A percentile compares a stretch with the other conserved stretches of the same genome.
Conservation (phyloP, 2,888 invertebrate species). For the Chloromyia formosa region DNA sequence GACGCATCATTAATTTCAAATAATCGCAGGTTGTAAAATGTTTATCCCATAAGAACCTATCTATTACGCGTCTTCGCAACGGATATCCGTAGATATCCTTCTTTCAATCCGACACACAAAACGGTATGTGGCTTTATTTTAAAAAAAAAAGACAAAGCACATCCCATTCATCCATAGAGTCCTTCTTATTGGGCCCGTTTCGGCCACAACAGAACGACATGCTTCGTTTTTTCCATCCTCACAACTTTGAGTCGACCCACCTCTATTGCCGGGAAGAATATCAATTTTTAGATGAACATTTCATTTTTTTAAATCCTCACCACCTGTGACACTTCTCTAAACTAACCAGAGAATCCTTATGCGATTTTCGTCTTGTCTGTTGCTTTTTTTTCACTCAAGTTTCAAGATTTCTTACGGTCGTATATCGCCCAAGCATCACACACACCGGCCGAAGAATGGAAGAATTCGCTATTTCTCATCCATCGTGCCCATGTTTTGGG, state of each 20-base stretch:
- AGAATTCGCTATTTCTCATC: constrained; percentile 25
- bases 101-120: constrained; percentile 23
- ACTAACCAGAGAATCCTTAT: constrained; percentile 24
- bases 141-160: constrained; percentile 23
- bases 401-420: constrained; percentile 7
- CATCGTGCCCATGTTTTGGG: constrained; percentile 18
- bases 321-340: constrained; percentile 47
- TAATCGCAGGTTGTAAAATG: constrained; percentile 41
- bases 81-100: constrained; percentile 21
- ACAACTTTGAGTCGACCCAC: not conserved
- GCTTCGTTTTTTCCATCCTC: not conserved
- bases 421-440: not conserved
- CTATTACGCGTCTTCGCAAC: constrained; percentile 25
- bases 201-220: not conserved
- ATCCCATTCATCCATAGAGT: not conserved
- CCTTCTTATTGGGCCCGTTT: not conserved
- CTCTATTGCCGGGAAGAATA: constrained; percentile 1
- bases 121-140: constrained; percentile 2
- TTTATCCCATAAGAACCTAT: constrained; percentile 38
- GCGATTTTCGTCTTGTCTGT: constrained; percentile 9
- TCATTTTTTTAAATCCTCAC: constrained; percentile 49
- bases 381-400: too few relatives aligned
- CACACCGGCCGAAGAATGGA: not conserved
- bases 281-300: constrained; percentile 43
- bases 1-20: constrained; percentile 40